These are phyloP conservation scores for Drosophila nannoptera DNA, from an alignment of 1,140 invertebrate genomes.

Conservation along the genomic window DNA sequence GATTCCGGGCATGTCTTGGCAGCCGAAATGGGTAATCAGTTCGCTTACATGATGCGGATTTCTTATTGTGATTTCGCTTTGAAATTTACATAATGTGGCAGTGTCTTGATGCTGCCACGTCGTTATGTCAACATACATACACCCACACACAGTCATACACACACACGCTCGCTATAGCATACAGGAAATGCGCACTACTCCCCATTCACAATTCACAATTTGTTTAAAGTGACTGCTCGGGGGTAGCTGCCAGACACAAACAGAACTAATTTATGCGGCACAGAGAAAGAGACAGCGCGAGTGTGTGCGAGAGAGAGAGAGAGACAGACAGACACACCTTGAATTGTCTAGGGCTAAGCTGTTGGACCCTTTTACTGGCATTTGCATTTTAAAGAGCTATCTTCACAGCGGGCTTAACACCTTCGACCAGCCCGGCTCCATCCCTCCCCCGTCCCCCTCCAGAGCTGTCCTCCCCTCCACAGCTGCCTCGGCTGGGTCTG, in stretches of 20 bases:
- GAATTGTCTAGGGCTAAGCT: constrained; percentile 20
- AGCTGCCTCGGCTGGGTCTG: constrained; percentile 1
- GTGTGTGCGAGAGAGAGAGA: constrained; percentile 23
- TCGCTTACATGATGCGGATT: constrained; percentile 47
- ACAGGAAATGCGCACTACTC: constrained; percentile 67
- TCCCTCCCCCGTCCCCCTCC: too few relatives aligned
- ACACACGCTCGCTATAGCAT: constrained; percentile 4
- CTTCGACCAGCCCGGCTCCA: constrained; percentile 13
- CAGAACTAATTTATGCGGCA: constrained; percentile 67
- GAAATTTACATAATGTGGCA: constrained; percentile 66
- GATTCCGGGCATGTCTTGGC: constrained; percentile 23
- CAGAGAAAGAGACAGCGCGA: neutral
- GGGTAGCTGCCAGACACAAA: constrained; percentile 51
- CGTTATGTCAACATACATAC: constrained; percentile 47
- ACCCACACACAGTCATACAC: neutral
- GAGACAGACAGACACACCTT: constrained; percentile 30
- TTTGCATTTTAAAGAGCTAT: constrained; percentile 71
- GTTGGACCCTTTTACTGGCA: constrained; percentile 42
- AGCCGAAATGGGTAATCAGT: constrained; percentile 46
- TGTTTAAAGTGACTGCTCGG: constrained; percentile 58
- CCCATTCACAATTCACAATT: constrained; percentile 50
- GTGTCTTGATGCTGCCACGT: constrained; percentile 44
- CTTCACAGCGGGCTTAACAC: constrained; percentile 50
- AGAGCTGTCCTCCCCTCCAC: neutral
- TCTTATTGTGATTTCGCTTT: constrained; percentile 63